Percentiles rank a stretch among this genome's conserved stretches.
phyloP scores from a whole-genome alignment of 2,797 vertebrate genomes.

The Sitta carolinensis region DNA sequence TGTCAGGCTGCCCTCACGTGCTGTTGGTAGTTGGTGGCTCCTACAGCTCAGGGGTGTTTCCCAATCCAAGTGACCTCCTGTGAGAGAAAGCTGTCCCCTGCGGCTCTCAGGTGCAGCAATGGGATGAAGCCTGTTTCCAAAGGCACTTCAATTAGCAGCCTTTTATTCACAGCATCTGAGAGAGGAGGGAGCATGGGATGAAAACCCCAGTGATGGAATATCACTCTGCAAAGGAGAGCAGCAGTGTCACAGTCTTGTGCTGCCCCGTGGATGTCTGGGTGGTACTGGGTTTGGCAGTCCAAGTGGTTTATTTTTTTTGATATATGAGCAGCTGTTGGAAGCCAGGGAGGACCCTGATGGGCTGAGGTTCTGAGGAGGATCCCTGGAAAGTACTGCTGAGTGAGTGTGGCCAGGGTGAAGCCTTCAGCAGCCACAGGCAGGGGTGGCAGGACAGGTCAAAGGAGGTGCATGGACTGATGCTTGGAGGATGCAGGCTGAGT shows the following conservation, averaged over 20 bases:
- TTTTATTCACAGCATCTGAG: neutral
- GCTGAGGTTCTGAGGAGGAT: neutral
- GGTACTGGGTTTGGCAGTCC: neutral
- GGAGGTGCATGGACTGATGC: neutral
- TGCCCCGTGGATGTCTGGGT: neutral
- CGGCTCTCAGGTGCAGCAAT: neutral
- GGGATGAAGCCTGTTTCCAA: neutral
- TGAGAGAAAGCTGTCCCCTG: neutral
- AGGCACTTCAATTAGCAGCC: neutral
- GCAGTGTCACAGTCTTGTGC: neutral
- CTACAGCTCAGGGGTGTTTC: neutral
- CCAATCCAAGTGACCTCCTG: neutral
- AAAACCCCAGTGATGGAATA: neutral
- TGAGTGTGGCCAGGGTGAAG: neutral
- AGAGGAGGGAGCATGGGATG: neutral
- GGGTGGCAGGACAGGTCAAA: neutral
- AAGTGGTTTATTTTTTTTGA: neutral
- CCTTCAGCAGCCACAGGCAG: neutral
- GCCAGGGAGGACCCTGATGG: neutral
- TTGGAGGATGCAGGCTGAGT: neutral
- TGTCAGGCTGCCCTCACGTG: neutral
- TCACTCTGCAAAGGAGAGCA: neutral
- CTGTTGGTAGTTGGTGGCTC: neutral
- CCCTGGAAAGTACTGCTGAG: neutral
- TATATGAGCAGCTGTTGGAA: fast-evolving